phyloP scores from a whole-genome alignment of 92 coral and sea anemone species.

The Zoanthus sociatus region DNA sequence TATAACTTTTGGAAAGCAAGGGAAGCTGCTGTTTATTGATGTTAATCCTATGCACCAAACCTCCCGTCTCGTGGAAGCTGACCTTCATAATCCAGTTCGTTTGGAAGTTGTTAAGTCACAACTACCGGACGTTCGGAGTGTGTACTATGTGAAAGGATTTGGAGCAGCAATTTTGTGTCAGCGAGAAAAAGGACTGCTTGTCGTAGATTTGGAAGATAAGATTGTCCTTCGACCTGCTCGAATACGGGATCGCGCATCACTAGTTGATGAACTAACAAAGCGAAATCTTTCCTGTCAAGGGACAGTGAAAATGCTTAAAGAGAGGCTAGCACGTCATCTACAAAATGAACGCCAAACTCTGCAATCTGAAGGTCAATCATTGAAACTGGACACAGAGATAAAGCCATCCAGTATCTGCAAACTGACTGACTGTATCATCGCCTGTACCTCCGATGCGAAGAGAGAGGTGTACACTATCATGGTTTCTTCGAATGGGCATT shows the following conservation, averaged over 20 bases:
- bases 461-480: no score
- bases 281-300: conserved; percentile 38
- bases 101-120: conserved; percentile 43
- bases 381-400: conserved; percentile 32
- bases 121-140: conserved; percentile 39
- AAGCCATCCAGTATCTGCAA: conserved; percentile 56
- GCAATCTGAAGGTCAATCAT: conserved; percentile 29
- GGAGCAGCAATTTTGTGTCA: conserved; percentile 56
- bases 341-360: conserved; percentile 39
- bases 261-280: conserved; percentile 40
- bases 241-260: conserved; percentile 32
- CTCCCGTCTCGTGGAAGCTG: conserved; percentile 53
- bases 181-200: conserved; percentile 26
- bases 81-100: conserved; percentile 56
- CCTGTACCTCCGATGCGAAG: background rate
- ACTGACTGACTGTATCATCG: conserved; percentile 27
- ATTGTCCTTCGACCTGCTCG: conserved; percentile 32
- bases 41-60: conserved; percentile 29
- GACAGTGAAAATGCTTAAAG: conserved; percentile 25
- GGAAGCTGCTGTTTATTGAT: conserved; percentile 55
- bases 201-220: conserved; percentile 50
- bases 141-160: conserved; percentile 34
- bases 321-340: conserved; percentile 25
- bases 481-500: conserved; percentile 22
- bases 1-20: conserved; percentile 41